Conservation (phyloP, 2,797 vertebrate genomes). For the Platalea minor region DNA sequence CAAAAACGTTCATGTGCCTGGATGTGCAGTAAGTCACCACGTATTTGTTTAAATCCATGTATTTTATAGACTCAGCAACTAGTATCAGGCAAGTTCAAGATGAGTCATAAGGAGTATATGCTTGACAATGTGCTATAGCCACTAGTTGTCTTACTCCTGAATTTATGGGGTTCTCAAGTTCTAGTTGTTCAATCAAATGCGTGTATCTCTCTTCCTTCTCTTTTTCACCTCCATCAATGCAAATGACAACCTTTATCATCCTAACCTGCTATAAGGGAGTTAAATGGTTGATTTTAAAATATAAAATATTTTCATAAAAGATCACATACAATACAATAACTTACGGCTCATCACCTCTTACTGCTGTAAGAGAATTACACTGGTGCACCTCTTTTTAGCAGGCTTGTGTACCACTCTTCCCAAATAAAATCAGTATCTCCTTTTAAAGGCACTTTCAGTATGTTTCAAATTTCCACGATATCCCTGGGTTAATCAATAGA, state of each 20-base stretch:
- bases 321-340: background rate
- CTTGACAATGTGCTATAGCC: background rate
- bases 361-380: background rate
- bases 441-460: conserved; percentile 62
- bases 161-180: background rate
- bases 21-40: background rate
- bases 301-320: background rate
- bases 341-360: background rate
- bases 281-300: background rate
- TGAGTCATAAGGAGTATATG: background rate
- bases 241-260: background rate
- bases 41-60: background rate
- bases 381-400: background rate
- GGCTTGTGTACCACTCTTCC: conserved; percentile 9
- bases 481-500: conserved; percentile 72
- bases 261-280: background rate
- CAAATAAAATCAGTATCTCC: conserved; percentile 23
- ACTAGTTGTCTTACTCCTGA: background rate
- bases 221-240: background rate
- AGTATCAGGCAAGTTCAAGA: background rate
- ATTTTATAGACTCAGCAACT: background rate
- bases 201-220: background rate
- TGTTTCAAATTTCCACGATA: conserved; percentile 72
- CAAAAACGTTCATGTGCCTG: background rate
- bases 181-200: background rate